Percentiles rank a stretch among this genome's conserved stretches.
Conservation (phyloP, 2,797 vertebrate species). For the Lepilemur septentrionalis region DNA sequence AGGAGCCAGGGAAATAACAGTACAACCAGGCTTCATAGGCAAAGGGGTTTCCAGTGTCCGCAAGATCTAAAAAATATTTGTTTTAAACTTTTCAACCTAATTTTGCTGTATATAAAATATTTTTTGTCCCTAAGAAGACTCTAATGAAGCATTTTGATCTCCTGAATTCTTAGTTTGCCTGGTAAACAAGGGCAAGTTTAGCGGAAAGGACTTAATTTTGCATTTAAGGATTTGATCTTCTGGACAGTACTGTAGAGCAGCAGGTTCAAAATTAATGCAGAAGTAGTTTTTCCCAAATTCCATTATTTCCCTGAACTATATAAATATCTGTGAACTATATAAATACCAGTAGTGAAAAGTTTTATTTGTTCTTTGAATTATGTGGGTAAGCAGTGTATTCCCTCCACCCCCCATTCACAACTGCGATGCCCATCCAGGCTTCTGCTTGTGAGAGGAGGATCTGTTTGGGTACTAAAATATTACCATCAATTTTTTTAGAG, state of each 20-base stretch:
- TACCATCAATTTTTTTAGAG: neutral
- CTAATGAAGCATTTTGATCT: neutral
- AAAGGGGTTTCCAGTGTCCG: neutral
- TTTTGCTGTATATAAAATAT: neutral
- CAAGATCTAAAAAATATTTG: neutral
- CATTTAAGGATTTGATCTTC: neutral
- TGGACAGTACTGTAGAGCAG: neutral
- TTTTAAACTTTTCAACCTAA: neutral
- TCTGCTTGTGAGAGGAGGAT: neutral
- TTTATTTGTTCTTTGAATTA: conserved; percentile 9
- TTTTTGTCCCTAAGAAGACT: neutral
- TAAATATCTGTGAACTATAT: neutral
- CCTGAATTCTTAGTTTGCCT: neutral
- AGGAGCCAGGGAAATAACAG: neutral
- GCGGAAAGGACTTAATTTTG: neutral
- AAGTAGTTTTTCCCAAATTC: neutral
- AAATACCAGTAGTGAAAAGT: neutral
- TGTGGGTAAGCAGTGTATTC: neutral
- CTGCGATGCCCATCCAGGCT: neutral
- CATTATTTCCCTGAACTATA: neutral
- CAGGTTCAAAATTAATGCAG: neutral
- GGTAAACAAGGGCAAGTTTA: neutral
- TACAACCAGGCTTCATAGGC: neutral
- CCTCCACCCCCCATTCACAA: neutral
- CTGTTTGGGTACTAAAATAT: neutral